Base-by-base conservation (phyloP, 2,797 vertebrate genomes). In the Numenius phaeopus region DNA sequence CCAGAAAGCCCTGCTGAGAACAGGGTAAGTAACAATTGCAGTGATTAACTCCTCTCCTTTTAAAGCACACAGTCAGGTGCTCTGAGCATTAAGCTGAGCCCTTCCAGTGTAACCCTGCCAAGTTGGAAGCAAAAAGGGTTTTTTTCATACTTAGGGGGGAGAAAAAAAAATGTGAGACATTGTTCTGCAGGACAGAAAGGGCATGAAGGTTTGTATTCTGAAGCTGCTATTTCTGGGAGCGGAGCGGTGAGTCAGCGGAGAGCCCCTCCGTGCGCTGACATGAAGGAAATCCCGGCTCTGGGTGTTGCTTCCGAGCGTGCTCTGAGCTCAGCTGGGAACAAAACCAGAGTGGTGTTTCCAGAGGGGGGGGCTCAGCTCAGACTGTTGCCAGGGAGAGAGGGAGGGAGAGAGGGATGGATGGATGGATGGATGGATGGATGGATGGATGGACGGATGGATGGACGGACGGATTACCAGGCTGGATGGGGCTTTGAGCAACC, bases 201-300 rank as follows among this genome's bases (percentile, higher is more conserved):
- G 55, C 77, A 87, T 0, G 0, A 40, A 86, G 37, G 30, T 88
- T 95, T 89, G 80, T 93, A 59, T 96, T 95, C 93, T 84, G 73
- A 88, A 93, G 32, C 34, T 87, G 88, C 95, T 97, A 88, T 95
- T 96, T 94, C 87, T 96, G 93, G 90, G 90, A 87, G 2, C 21
- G 19, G 50, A 39, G 77, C 77, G 62, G 88, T 82, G 91, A 97
- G 91, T 97, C 85, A 90, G 88, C 0, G 3, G 85, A 90, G 88
- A 93, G 70, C 55, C 73, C 77, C 66, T 91, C 30, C 0, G 0
- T 16, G 85, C 46, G 72, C 85, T 91, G 85, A 88, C 91, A 93
- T 0, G 2, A 83, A 95, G 96, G 94, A 96, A 95, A 95, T 93
- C 94, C 89, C 77, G 0, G 73, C 71, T 87, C 64, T 49, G 78